Conservation (phyloP, 2,888 invertebrate species). For the Stenichneumon culpator region DNA sequence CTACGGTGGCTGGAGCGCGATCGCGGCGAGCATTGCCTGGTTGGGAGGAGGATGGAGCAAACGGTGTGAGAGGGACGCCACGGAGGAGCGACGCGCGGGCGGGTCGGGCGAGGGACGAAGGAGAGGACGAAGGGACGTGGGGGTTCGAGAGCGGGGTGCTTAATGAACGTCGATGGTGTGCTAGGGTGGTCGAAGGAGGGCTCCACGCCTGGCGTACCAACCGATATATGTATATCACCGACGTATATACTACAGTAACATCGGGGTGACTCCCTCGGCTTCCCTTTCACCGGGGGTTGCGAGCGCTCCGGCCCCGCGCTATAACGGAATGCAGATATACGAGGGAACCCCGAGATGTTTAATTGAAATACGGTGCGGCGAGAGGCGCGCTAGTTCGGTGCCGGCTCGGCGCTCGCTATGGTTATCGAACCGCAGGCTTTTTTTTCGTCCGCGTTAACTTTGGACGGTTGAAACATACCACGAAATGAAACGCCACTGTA, state of each 20-base stretch:
- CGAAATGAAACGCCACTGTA: constrained; percentile 33
- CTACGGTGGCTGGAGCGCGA: constrained; percentile 21
- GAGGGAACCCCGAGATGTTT: constrained; percentile 74
- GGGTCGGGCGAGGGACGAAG: constrained; percentile 13
- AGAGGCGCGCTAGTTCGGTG: constrained; percentile 48
- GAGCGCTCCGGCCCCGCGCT: constrained; percentile 53
- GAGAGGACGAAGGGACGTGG: constrained; percentile 23
- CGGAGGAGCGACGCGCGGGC: constrained; percentile 17
- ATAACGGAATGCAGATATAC: constrained; percentile 74
- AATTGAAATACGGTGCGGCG: constrained; percentile 79
- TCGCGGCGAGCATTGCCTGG: constrained; percentile 15
- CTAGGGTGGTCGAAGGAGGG: constrained; percentile 60
- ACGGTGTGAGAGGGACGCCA: constrained; percentile 13
- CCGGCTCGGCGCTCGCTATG: constrained; percentile 15
- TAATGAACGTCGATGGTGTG: constrained; percentile 71
- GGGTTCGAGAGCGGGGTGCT: constrained; percentile 65
- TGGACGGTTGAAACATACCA: constrained; percentile 37
- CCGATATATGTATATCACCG: constrained; percentile 28
- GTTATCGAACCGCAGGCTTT: constrained; percentile 45
- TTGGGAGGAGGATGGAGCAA: constrained; percentile 30
- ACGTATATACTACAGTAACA: constrained; percentile 16
- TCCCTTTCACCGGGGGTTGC: constrained; percentile 51
- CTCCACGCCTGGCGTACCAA: constrained; percentile 41
- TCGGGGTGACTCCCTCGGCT: constrained; percentile 44
- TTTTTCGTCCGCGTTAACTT: constrained; percentile 41